Percentiles rank a stretch among this genome's conserved stretches.
phyloP scores from a whole-genome alignment of 2,888 invertebrate genomes.

The Coenonympha glycerion region DNA sequence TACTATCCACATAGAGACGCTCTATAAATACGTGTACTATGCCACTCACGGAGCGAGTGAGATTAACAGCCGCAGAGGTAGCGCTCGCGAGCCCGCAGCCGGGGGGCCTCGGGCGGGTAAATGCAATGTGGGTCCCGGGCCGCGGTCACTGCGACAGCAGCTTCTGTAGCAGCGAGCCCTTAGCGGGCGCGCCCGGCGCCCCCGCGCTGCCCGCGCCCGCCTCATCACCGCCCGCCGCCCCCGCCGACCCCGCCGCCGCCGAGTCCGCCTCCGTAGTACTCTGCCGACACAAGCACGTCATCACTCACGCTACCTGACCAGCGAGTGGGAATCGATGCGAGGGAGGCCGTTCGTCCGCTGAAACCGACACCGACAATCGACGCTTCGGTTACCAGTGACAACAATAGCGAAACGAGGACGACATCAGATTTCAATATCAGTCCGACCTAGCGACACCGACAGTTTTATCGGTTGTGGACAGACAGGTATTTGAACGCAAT shows the following conservation, averaged over 20 bases:
- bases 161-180: slow-evolving; percentile 89
- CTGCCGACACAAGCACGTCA: slow-evolving; percentile 40
- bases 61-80: slow-evolving; percentile 40
- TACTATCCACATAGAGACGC: slow-evolving; percentile 39
- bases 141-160: slow-evolving; percentile 84
- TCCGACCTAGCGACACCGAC: no score
- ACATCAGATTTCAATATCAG: no score
- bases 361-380: no score
- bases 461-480: no score
- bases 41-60: slow-evolving; percentile 46
- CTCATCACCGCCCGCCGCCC: slow-evolving; percentile 36
- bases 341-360: neutral
- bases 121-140: slow-evolving; percentile 46
- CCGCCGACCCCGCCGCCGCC: slow-evolving; percentile 54
- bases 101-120: slow-evolving; percentile 41
- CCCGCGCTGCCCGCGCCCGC: slow-evolving; percentile 29
- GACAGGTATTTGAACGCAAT: no score
- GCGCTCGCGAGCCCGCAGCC: slow-evolving; percentile 13
- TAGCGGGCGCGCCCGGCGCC: slow-evolving; percentile 55
- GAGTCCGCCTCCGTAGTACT: slow-evolving; percentile 73
- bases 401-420: no score
- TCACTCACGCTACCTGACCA: slow-evolving; percentile 3
- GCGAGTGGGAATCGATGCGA: neutral
- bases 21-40: slow-evolving; percentile 20
- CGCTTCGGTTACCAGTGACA: no score